These are phyloP conservation scores for Coptotermes formosanus DNA, from an alignment of 1,140 invertebrate species.

Conservation along the genomic window DNA sequence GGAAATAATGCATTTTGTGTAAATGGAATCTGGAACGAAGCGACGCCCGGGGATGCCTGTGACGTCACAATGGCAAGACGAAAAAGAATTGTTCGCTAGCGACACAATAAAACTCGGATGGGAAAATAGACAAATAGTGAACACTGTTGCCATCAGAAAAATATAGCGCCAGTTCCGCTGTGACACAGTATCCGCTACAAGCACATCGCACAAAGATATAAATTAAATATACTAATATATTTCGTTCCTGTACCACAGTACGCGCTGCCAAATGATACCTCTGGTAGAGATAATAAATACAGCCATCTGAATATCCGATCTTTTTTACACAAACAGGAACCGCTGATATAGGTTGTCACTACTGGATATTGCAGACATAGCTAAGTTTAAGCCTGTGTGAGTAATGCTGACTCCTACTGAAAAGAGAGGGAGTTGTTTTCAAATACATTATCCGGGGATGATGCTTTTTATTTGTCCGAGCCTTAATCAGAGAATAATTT, in stretches of 20 bases:
- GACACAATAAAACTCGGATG: background rate
- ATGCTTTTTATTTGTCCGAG: too few relatives aligned
- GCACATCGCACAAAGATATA: background rate
- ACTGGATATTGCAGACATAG: background rate
- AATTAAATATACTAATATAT: background rate
- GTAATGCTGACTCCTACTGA: too few relatives aligned
- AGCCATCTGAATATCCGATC: background rate
- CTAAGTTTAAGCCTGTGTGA: background rate
- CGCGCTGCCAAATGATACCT: background rate
- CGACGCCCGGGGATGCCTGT: background rate
- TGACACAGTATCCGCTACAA: background rate
- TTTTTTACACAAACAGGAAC: background rate
- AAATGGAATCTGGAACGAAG: background rate
- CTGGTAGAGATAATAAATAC: background rate
- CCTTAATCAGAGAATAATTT: too few relatives aligned
- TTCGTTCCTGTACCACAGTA: background rate
- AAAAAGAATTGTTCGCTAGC: background rate
- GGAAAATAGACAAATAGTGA: background rate
- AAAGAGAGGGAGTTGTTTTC: too few relatives aligned
- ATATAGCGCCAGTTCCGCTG: background rate
- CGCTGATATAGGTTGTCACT: background rate
- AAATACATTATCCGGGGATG: too few relatives aligned
- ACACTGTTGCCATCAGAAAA: background rate
- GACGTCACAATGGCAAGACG: background rate
- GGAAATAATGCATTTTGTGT: constrained; percentile 3